phyloP scores from a whole-genome alignment of 2,888 invertebrate species.

The Quadriops clusia region DNA sequence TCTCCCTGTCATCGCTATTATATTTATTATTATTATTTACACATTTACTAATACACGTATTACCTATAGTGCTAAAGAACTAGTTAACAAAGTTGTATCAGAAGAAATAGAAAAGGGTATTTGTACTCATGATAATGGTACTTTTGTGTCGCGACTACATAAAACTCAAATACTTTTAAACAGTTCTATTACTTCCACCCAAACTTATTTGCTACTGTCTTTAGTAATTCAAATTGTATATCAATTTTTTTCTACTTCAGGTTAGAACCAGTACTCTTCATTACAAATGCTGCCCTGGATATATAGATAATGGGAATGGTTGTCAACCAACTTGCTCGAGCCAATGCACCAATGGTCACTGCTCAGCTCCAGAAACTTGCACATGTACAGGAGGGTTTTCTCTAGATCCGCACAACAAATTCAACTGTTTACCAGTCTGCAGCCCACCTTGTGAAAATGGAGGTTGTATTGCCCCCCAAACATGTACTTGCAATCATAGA shows the following conservation, averaged over 20 bases:
- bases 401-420: constrained; percentile 9
- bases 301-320: not conserved
- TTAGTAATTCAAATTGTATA: no score
- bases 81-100: no score
- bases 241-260: not conserved
- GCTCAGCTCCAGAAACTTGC: constrained; percentile 25
- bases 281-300: constrained; percentile 3
- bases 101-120: no score
- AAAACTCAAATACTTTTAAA: no score
- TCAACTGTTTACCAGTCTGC: constrained; percentile 15
- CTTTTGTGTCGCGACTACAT: no score
- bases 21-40: no score
- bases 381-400: constrained; percentile 9
- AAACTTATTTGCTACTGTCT: no score
- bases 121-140: no score
- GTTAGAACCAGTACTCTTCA: not conserved
- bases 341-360: constrained; percentile 34
- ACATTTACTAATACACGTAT: no score
- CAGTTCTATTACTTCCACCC: no score
- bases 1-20: no score
- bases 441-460: constrained; percentile 13
- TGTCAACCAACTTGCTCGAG: constrained; percentile 20
- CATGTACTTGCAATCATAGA: constrained; percentile 13
- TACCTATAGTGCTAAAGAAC: no score
- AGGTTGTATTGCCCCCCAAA: constrained; percentile 15